A percentile compares a stretch with the other conserved stretches of the same genome.
Conservation (phyloP, 2,888 invertebrate genomes). For the Prosopocoilus inquinatus region DNA sequence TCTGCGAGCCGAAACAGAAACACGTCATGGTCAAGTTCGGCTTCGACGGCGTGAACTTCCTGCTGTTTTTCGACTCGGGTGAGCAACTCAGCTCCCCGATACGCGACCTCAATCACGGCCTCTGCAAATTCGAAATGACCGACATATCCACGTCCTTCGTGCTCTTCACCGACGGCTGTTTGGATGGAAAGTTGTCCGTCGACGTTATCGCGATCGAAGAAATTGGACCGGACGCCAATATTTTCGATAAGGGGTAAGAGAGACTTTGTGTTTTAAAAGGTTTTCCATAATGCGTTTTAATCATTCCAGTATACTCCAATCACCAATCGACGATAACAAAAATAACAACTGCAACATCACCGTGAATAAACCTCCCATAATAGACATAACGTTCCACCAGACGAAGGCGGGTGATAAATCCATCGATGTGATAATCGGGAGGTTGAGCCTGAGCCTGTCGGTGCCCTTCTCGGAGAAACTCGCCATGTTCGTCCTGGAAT, state of each 20-base stretch:
- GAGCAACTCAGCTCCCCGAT: slow-evolving; percentile 75
- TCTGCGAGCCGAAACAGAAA: slow-evolving; percentile 65
- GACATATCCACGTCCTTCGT: slow-evolving; percentile 65
- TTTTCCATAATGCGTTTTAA: not conserved
- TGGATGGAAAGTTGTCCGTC: slow-evolving; percentile 68
- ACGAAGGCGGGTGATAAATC: slow-evolving; percentile 61
- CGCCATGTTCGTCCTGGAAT: slow-evolving; percentile 47
- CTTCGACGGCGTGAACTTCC: slow-evolving; percentile 69
- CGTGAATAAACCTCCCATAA: slow-evolving; percentile 68
- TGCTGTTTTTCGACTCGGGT: slow-evolving; percentile 71
- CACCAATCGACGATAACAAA: slow-evolving; percentile 59
- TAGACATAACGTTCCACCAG: slow-evolving; percentile 67
- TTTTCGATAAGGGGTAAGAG: slow-evolving; percentile 59
- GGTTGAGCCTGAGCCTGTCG: slow-evolving; percentile 69
- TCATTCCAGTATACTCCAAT: slow-evolving; percentile 62
- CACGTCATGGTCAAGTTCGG: slow-evolving; percentile 61
- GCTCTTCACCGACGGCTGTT: slow-evolving; percentile 65
- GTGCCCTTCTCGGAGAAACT: slow-evolving; percentile 64
- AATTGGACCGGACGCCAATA: slow-evolving; percentile 65
- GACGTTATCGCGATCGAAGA: slow-evolving; percentile 70
- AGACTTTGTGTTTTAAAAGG: slow-evolving; percentile 2
- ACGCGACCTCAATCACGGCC: slow-evolving; percentile 67
- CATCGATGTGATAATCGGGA: slow-evolving; percentile 71
- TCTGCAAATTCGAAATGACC: slow-evolving; percentile 68
- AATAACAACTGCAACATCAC: slow-evolving; percentile 55